Evolutionary conservation across 1,140 invertebrate species (phyloP).

Genomic region (Drosophila obscura): DNA sequence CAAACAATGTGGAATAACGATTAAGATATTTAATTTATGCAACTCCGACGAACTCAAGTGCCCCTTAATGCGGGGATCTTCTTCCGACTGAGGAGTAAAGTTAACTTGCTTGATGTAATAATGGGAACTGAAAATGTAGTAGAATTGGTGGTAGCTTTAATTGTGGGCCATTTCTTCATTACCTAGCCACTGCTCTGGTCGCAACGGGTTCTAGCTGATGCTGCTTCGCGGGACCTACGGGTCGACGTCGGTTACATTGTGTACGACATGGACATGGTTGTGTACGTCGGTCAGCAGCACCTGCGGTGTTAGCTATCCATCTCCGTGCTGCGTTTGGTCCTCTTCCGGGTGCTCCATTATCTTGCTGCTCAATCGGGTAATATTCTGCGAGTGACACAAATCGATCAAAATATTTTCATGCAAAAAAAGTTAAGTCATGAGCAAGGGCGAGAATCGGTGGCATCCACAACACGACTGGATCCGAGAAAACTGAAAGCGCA

Average conservation of each 20-base stretch:
- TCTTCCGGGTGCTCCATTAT: constrained; percentile 73
- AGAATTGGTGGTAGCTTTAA: too few relatives aligned
- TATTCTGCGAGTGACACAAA: constrained; percentile 17
- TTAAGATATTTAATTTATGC: too few relatives aligned
- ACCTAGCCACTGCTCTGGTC: constrained; percentile 15
- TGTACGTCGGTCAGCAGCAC: constrained; percentile 42
- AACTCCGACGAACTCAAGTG: too few relatives aligned
- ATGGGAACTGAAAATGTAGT: neutral
- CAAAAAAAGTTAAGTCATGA: too few relatives aligned
- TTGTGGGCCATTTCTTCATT: too few relatives aligned
- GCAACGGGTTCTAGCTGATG: constrained; percentile 9
- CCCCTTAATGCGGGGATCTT: too few relatives aligned
- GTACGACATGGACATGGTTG: constrained; percentile 28
- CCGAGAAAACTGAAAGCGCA: too few relatives aligned
- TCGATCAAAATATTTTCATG: too few relatives aligned
- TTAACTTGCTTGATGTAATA: neutral
- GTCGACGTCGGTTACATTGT: constrained; percentile 24
- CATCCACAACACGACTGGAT: too few relatives aligned
- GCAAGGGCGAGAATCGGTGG: too few relatives aligned
- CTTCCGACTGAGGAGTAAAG: too few relatives aligned
- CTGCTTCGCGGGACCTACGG: constrained; percentile 13
- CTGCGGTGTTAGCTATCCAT: constrained; percentile 51
- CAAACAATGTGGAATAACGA: too few relatives aligned
- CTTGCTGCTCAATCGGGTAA: constrained; percentile 31
- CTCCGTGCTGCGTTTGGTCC: constrained; percentile 73